Evolutionary conservation across 30 jellyfish, hydroid and myxozoan genomes (phyloP).

Genomic region (Cassiopea xamachana): DNA sequence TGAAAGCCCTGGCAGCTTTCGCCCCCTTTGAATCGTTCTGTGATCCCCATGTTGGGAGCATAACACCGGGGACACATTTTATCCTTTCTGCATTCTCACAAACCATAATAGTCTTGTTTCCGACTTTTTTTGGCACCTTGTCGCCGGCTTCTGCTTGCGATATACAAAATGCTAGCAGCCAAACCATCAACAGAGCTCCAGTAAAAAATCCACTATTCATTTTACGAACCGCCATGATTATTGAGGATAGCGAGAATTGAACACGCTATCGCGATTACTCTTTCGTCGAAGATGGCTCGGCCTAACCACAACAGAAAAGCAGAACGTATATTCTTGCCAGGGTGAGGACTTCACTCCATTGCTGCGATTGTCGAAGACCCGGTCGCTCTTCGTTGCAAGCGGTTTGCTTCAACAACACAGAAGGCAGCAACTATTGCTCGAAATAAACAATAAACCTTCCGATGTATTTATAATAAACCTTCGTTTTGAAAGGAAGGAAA

Average conservation of each 20-base stretch:
- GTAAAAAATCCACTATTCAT: slow-evolving; percentile 13
- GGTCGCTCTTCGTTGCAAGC: slow-evolving; percentile 9
- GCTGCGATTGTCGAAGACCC: slow-evolving; percentile 21
- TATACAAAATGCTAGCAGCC: slow-evolving; percentile 14
- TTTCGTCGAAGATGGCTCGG: slow-evolving; percentile 43
- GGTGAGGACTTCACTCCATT: slow-evolving; percentile 46
- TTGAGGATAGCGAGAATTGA: slow-evolving; percentile 2
- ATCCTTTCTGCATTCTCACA: slow-evolving; percentile 82
- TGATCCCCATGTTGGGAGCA: slow-evolving; percentile 92
- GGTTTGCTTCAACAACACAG: slow-evolving; percentile 74
- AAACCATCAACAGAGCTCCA: slow-evolving; percentile 19
- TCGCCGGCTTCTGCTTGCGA: slow-evolving; percentile 46
- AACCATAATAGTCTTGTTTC: slow-evolving; percentile 51
- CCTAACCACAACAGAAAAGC: slow-evolving; percentile 59
- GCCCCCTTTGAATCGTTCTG: slow-evolving; percentile 74
- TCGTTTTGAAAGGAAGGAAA: slow-evolving; percentile 76
- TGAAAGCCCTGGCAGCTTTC: slow-evolving; percentile 94
- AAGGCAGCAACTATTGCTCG: slow-evolving; percentile 79
- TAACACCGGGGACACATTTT: slow-evolving; percentile 83
- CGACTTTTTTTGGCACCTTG: slow-evolving; percentile 35
- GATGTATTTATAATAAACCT: slow-evolving; percentile 84
- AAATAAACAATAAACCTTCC: slow-evolving; percentile 79
- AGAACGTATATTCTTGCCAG: slow-evolving; percentile 14
- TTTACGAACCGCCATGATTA: slow-evolving; percentile 35
- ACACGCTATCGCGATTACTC: slow-evolving; percentile 22